Conservation (phyloP, 2,797 vertebrate genomes). For the Eremophila alpestris region DNA sequence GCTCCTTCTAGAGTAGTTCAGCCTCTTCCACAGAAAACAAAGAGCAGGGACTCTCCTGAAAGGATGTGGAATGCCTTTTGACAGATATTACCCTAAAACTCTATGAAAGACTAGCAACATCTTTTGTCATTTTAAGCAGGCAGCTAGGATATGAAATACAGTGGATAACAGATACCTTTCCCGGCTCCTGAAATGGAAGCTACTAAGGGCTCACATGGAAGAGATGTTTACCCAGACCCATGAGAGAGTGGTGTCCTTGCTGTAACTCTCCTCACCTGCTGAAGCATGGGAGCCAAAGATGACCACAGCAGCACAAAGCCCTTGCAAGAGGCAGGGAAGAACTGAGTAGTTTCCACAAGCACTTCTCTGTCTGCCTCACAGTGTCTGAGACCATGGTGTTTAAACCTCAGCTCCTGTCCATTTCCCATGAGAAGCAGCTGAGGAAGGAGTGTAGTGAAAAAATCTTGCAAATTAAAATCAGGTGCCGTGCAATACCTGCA, state of each 20-base stretch:
- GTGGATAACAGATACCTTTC: neutral
- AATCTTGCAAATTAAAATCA: neutral
- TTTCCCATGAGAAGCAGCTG: neutral
- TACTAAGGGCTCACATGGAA: neutral
- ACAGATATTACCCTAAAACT: neutral
- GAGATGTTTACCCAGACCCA: neutral
- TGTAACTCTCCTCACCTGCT: neutral
- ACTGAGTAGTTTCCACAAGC: neutral
- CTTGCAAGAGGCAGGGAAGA: neutral
- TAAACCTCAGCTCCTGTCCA: neutral
- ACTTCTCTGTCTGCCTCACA: neutral
- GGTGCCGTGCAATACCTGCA: neutral
- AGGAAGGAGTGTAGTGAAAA: neutral
- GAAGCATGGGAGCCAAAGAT: neutral
- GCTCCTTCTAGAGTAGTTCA: neutral
- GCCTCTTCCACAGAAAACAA: neutral
- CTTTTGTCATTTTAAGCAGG: neutral
- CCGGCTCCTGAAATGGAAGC: neutral
- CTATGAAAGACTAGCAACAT: neutral
- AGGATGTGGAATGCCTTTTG: neutral
- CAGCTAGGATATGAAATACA: neutral
- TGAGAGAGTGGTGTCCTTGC: neutral
- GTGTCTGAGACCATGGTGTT: neutral
- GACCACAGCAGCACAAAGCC: neutral
- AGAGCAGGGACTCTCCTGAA: neutral